Conservation (phyloP, 2,113 vertebrate species). For the Peromyscus leucopus region DNA sequence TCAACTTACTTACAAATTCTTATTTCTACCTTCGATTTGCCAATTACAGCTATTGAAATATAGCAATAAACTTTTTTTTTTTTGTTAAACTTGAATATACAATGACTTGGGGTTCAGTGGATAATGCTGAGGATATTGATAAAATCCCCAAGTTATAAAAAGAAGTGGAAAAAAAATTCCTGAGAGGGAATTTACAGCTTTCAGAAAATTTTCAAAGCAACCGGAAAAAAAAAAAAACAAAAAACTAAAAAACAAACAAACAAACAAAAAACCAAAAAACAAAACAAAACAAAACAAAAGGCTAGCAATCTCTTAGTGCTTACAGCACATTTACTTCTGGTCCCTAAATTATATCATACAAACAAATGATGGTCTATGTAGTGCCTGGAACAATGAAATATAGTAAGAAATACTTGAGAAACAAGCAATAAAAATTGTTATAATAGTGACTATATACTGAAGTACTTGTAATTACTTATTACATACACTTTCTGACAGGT, state of each 20-base stretch:
- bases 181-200: neutral
- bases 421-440: conserved; percentile 18
- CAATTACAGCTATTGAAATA: neutral
- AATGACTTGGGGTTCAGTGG: neutral
- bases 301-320: neutral
- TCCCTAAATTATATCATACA: neutral
- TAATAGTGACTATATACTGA: conserved; percentile 21
- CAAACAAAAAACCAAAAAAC: no score
- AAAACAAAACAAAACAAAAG: neutral
- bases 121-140: neutral
- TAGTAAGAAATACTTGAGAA: conserved; percentile 51
- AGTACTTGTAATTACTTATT: conserved; percentile 6
- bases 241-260: neutral
- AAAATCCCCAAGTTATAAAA: neutral
- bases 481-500: neutral
- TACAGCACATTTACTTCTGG: neutral
- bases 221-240: neutral
- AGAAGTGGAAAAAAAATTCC: neutral
- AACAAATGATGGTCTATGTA: neutral
- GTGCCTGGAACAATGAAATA: neutral
- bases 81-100: neutral
- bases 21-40: neutral
- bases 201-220: conserved; percentile 44
- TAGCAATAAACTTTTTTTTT: neutral
- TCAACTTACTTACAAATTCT: neutral